Evolutionary conservation across 2,113 vertebrate species (phyloP).

Genomic region (Hepsetus odoe): DNA sequence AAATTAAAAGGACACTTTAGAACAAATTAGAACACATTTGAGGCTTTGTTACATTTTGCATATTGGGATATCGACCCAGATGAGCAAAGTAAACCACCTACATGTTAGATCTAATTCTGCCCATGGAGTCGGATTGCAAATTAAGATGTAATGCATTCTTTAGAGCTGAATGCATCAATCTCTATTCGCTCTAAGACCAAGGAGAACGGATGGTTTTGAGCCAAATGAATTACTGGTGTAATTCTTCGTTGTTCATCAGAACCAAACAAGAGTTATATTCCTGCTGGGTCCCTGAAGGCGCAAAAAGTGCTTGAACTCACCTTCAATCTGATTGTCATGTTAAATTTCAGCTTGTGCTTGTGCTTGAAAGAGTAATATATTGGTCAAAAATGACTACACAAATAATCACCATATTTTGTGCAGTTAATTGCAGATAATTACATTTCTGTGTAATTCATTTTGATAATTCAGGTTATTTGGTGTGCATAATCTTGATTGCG

Average conservation of each 20-base stretch:
- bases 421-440: too few species aligned
- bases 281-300: background rate
- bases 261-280: background rate
- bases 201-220: background rate
- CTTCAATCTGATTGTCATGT: background rate
- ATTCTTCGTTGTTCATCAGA: background rate
- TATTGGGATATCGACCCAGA: background rate
- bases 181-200: background rate
- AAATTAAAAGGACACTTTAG: slow-evolving; percentile 14
- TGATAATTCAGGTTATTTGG: too few species aligned
- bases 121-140: background rate
- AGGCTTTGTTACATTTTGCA: slow-evolving; percentile 17
- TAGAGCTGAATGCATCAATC: background rate
- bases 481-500: too few species aligned
- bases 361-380: too few species aligned
- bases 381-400: too few species aligned
- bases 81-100: background rate
- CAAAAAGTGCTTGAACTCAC: background rate
- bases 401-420: too few species aligned
- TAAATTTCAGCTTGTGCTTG: background rate
- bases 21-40: slow-evolving; percentile 36
- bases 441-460: too few species aligned
- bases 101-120: slow-evolving; percentile 10
- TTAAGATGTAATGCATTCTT: slow-evolving; percentile 14
- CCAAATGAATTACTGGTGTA: slow-evolving; percentile 1